Evolutionary conservation across 2,888 invertebrate genomes (phyloP).

Genomic region (Yponomeuta malinellus): DNA sequence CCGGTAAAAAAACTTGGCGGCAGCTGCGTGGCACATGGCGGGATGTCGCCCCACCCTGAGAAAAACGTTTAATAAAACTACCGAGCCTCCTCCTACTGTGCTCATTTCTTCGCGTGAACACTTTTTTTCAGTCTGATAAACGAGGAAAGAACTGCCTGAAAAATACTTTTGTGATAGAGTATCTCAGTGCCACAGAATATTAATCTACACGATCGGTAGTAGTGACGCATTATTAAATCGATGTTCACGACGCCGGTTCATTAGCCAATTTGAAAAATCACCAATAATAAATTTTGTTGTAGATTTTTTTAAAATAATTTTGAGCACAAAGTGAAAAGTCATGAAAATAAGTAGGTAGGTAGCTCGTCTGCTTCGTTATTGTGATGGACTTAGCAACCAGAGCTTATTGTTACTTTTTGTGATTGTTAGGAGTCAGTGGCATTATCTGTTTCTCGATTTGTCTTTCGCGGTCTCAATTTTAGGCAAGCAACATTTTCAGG

Average conservation of each 20-base stretch:
- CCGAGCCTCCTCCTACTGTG: constrained; percentile 24
- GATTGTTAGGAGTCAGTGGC: background rate
- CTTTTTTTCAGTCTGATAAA: constrained; percentile 12
- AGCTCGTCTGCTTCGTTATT: too few species aligned
- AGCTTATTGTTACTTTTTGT: background rate
- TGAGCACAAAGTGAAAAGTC: too few species aligned
- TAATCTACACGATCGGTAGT: too few species aligned
- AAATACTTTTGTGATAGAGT: background rate
- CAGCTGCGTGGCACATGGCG: constrained; percentile 69
- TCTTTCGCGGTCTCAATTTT: background rate
- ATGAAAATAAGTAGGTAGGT: too few species aligned
- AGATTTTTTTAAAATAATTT: too few species aligned
- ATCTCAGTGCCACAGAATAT: too few species aligned
- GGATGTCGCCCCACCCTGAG: constrained; percentile 27
- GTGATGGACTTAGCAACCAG: background rate
- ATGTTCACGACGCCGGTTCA: too few species aligned
- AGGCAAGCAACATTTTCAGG: background rate
- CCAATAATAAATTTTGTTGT: too few species aligned
- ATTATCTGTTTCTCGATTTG: background rate
- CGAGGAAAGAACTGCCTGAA: background rate
- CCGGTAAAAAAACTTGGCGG: constrained; percentile 64
- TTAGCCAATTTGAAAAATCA: too few species aligned
- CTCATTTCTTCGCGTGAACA: constrained; percentile 32
- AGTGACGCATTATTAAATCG: too few species aligned
- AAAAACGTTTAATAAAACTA: constrained; percentile 54